These are phyloP conservation scores for Drosophila rellima DNA, from an alignment of 2,888 invertebrate species.

Conservation along the genomic window DNA sequence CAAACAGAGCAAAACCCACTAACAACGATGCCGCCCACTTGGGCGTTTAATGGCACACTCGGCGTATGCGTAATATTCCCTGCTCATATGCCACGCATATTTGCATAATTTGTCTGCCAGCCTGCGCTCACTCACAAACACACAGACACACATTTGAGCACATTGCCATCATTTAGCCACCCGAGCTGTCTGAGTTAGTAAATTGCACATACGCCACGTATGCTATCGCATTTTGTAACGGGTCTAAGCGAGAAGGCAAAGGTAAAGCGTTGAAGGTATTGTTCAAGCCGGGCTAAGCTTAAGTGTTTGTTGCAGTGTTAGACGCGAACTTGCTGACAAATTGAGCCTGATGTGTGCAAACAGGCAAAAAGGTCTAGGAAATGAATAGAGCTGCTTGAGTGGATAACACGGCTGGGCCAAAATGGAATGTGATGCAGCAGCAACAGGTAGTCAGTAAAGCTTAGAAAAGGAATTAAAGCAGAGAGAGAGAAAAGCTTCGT, in stretches of 20 bases:
- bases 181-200: constrained; percentile 76
- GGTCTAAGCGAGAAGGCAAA: constrained; percentile 3
- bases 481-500: background rate
- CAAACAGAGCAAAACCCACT: constrained; percentile 31
- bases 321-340: constrained; percentile 64
- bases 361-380: constrained; percentile 43
- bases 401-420: constrained; percentile 8
- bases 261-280: constrained; percentile 35
- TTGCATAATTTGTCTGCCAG: constrained; percentile 75
- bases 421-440: constrained; percentile 4
- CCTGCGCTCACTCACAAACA: constrained; percentile 13
- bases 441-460: constrained; percentile 40
- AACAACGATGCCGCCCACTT: constrained; percentile 15
- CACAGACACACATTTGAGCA: constrained; percentile 25
- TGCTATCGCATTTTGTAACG: constrained; percentile 41
- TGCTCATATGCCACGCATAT: constrained; percentile 71
- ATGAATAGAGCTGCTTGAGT: constrained; percentile 47
- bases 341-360: constrained; percentile 57
- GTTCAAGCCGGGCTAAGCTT: constrained; percentile 38
- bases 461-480: background rate
- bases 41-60: constrained; percentile 72
- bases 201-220: constrained; percentile 76
- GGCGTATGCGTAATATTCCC: constrained; percentile 76
- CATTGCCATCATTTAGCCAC: constrained; percentile 73
- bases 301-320: constrained; percentile 62